These are phyloP conservation scores for Cephus pygmeus DNA, from an alignment of 2,888 invertebrate species.

Conservation along the genomic window DNA sequence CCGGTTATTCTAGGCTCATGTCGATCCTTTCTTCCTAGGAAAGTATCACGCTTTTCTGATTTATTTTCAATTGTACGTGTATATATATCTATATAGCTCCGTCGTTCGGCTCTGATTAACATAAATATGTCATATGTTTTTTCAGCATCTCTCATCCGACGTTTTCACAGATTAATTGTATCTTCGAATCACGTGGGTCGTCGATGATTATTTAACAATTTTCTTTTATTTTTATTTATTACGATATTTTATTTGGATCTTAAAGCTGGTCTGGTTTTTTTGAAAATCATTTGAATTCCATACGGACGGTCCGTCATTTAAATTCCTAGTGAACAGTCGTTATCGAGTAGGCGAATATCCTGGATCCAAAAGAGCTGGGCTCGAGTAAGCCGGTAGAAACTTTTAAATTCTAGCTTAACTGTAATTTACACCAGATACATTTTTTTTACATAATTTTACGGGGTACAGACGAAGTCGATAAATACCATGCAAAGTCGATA, in stretches of 20 bases:
- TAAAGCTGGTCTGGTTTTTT: background rate
- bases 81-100: background rate
- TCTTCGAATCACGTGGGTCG: no score
- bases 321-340: background rate
- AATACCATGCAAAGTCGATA: background rate
- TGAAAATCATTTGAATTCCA: background rate
- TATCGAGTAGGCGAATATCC: background rate
- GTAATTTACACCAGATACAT: background rate
- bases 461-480: background rate
- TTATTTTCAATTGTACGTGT: background rate
- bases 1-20: conserved; percentile 12
- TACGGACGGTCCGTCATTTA: background rate
- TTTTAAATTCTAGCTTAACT: background rate
- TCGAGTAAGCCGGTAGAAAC: background rate
- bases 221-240: no score
- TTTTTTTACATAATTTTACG: background rate
- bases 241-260: background rate
- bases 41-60: background rate
- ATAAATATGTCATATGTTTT: background rate
- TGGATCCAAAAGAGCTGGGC: background rate
- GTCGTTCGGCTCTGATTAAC: background rate
- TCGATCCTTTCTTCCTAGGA: background rate
- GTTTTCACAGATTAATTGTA: background rate
- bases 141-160: background rate
- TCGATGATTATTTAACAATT: no score